A percentile compares a stretch with the other conserved stretches of the same genome.
phyloP scores from a whole-genome alignment of 2,797 vertebrate genomes.

The Sebastes nivosus region DNA sequence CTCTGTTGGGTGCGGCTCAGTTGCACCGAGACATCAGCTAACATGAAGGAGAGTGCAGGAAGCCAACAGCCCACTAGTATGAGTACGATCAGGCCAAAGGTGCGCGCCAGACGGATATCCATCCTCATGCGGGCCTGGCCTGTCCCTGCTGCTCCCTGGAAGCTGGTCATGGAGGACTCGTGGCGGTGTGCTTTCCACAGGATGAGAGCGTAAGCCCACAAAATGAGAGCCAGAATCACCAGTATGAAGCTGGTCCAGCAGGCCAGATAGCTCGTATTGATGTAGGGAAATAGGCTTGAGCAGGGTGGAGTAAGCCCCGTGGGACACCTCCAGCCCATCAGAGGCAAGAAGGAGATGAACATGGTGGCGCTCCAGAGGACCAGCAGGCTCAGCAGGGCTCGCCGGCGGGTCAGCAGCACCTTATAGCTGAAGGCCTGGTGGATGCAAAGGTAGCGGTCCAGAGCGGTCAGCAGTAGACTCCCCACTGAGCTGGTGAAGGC shows the following conservation, averaged over 20 bases:
- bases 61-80: conserved; percentile 90
- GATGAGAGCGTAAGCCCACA: conserved; percentile 85
- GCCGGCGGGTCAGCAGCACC: conserved; percentile 84
- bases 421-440: conserved; percentile 86
- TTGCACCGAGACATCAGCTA: conserved; percentile 77
- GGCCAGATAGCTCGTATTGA: conserved; percentile 83
- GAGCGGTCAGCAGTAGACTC: conserved; percentile 90
- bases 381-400: conserved; percentile 82
- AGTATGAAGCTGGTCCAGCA: conserved; percentile 85
- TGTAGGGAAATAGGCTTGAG: conserved; percentile 89
- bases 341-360: conserved; percentile 86
- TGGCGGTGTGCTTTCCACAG: conserved; percentile 91
- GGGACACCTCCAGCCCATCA: conserved; percentile 92
- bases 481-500: conserved; percentile 92
- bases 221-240: conserved; percentile 84
- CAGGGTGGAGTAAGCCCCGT: conserved; percentile 77
- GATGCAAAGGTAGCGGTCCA: conserved; percentile 94
- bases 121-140: conserved; percentile 85
- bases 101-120: conserved; percentile 91
- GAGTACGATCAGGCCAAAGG: conserved; percentile 87
- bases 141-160: conserved; percentile 44
- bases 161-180: conserved; percentile 80
- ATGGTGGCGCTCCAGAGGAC: conserved; percentile 84
- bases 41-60: conserved; percentile 87
- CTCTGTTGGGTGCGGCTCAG: conserved; percentile 77